Evolutionary conservation across 2,797 vertebrate genomes (phyloP).

Genomic region (Poecilia picta): DNA sequence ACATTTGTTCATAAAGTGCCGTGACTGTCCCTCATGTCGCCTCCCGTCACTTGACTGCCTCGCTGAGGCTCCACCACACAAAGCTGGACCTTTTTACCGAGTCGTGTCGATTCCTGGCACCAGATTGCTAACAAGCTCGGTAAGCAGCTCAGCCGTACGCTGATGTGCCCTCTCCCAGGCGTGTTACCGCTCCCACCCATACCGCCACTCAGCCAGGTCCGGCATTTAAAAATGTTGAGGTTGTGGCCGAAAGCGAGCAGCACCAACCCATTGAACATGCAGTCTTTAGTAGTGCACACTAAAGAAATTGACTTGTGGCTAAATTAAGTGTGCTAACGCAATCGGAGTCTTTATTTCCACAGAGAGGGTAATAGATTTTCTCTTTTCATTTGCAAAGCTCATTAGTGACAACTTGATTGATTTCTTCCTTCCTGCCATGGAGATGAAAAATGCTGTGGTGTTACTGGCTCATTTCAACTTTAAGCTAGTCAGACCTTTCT

Average conservation of each 20-base stretch:
- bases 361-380: constrained; percentile 37
- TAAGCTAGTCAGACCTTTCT: neutral
- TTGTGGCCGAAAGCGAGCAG: constrained; percentile 23
- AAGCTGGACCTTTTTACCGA: constrained; percentile 73
- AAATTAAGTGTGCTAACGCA: constrained; percentile 28
- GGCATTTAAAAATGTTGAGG: constrained; percentile 40
- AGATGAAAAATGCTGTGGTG: constrained; percentile 46
- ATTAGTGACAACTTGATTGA: constrained; percentile 60
- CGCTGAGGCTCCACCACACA: constrained; percentile 58
- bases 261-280: constrained; percentile 22
- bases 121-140: constrained; percentile 80
- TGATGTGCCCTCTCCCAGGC: constrained; percentile 59
- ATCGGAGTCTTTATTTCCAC: constrained; percentile 44
- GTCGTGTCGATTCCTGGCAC: constrained; percentile 64
- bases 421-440: constrained; percentile 23
- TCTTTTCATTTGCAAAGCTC: constrained; percentile 34
- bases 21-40: constrained; percentile 66
- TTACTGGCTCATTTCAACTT: constrained; percentile 37
- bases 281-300: constrained; percentile 22
- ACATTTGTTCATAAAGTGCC: constrained; percentile 69
- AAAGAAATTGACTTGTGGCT: constrained; percentile 23
- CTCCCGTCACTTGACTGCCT: constrained; percentile 72
- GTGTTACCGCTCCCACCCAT: constrained; percentile 39
- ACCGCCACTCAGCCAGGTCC: constrained; percentile 41
- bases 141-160: constrained; percentile 66